Base-by-base conservation (phyloP, 2,797 vertebrate genomes). In the Pampus argenteus region DNA sequence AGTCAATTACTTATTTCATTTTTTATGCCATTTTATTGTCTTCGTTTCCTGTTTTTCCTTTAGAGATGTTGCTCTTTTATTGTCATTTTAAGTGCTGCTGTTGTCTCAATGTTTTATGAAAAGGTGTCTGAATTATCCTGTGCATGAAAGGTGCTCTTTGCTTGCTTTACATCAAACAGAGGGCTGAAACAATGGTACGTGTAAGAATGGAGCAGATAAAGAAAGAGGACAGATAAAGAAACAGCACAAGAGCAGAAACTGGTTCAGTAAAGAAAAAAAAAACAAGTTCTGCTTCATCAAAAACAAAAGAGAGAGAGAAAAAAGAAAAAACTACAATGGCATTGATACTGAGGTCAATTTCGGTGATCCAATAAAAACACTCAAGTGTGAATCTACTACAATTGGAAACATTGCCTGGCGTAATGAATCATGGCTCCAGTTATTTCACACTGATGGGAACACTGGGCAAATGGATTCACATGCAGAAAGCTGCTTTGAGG, bases 371-470 rank as follows among this genome's bases (percentile, higher is more conserved):
- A 59, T 29, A 47, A 18, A 64, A 69, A 74, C 40, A 3, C 28
- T 48, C 9, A n/a, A 49, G 38, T 58, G 71, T 40, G 77, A 79
- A 81, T 73, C 54, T 55, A 68, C 59, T 22, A 28, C 6, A 2
- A 66, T 4, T 54, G 48, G 63, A 81, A 63, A 60, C 26, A 38
- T 36, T 6, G 63, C 23, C 57, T 17, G 22, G 49, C 29, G 71
- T 56, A 73, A 82, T 68, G 68, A 78, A 60, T 76, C 11, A 3
- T 54, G 51, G 57, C 66, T 77, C 48, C 59, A 61, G 62, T 72
- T 67, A 49, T 66, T 73, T 66, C 59, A 57, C 82, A 60, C 63
- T 54, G 59, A 83, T 85, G 80, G 80, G 80, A 81, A 78, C 66
- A 74, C 74, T 68, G 65, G 71, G 66, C 62, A 67, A 75, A 82